Evolutionary conservation across 2,113 vertebrate species (phyloP).

Genomic region (Gasterosteus nipponicus): DNA sequence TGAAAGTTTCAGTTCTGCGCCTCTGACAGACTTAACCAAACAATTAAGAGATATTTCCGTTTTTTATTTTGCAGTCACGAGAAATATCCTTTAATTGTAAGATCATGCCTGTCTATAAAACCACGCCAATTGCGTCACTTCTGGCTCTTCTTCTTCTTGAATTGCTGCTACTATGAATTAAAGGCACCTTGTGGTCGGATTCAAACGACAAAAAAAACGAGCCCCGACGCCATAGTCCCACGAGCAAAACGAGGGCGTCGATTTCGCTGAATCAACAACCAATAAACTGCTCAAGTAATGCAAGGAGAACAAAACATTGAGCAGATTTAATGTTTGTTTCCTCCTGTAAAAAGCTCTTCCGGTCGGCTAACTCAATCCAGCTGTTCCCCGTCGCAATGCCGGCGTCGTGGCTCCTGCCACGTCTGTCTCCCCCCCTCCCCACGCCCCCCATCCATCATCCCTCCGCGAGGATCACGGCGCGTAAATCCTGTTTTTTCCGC

Average conservation of each 20-base stretch:
- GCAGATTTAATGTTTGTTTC: slow-evolving; percentile 11
- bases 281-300: slow-evolving; percentile 8
- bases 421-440: slow-evolving; percentile 11
- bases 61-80: slow-evolving; percentile 71
- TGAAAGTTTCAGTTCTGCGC: slow-evolving; percentile 70
- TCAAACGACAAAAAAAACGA: neutral
- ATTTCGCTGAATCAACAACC: slow-evolving; percentile 14
- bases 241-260: neutral
- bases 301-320: neutral
- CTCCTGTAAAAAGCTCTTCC: slow-evolving; percentile 19
- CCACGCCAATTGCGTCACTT: slow-evolving; percentile 27
- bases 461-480: slow-evolving; percentile 25
- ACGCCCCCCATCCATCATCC: slow-evolving; percentile 54
- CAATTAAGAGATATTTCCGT: slow-evolving; percentile 86
- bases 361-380: slow-evolving; percentile 22
- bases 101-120: slow-evolving; percentile 69
- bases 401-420: slow-evolving; percentile 41
- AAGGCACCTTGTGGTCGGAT: slow-evolving; percentile 12
- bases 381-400: slow-evolving; percentile 24
- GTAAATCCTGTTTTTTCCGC: slow-evolving; percentile 47
- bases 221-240: slow-evolving; percentile 10
- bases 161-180: neutral
- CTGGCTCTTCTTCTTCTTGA: slow-evolving; percentile 14
- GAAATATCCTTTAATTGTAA: slow-evolving; percentile 90
- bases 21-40: slow-evolving; percentile 78